A percentile compares a stretch with the other conserved stretches of the same genome.
These are phyloP conservation scores for Montipora efflorescens DNA, from an alignment of 64 coral and sea anemone species.

Conservation along the genomic window DNA sequence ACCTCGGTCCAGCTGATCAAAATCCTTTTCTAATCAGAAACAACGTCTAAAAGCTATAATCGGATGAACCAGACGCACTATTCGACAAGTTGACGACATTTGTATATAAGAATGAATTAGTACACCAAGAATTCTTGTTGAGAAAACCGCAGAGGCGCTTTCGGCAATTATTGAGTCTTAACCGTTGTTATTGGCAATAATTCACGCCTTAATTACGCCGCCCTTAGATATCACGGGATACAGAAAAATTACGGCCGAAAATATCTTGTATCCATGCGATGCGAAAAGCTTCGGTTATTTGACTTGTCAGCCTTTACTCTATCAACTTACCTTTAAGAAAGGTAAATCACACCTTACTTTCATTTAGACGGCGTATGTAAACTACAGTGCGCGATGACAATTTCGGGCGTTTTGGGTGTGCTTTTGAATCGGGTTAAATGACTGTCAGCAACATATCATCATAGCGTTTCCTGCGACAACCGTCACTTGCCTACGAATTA, in stretches of 20 bases:
- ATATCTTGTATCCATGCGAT: too few species aligned
- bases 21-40: neutral
- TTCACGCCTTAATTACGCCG: neutral
- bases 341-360: neutral
- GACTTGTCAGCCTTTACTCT: too few species aligned
- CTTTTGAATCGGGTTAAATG: neutral
- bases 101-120: neutral
- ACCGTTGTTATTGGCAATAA: neutral
- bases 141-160: neutral
- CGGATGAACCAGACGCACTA: slow-evolving; percentile 10
- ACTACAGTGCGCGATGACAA: neutral
- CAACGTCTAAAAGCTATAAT: slow-evolving; percentile 10
- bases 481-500: neutral
- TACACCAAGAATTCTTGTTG: neutral
- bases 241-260: neutral
- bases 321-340: slow-evolving; percentile 3
- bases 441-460: neutral
- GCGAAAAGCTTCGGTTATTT: too few species aligned
- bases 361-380: neutral
- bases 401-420: neutral
- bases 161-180: neutral
- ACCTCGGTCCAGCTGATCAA: neutral
- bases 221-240: neutral
- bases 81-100: neutral
- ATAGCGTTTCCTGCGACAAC: neutral